phyloP scores from a whole-genome alignment of 2,888 invertebrate genomes.

The Drosophila limbata region DNA sequence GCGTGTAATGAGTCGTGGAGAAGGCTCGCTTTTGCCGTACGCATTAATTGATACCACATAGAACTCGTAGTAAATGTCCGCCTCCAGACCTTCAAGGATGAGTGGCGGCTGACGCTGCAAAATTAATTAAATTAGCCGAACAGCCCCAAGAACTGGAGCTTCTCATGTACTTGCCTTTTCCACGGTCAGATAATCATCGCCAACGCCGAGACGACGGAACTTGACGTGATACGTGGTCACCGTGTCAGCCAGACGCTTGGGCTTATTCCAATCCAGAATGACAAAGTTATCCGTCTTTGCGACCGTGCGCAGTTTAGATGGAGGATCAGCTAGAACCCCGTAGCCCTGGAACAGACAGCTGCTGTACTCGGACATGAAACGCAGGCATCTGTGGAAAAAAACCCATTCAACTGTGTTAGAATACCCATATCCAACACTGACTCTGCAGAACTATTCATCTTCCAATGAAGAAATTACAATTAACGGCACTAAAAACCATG shows the following conservation, averaged over 20 bases:
- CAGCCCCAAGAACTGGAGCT: constrained; percentile 9
- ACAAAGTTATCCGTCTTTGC: constrained; percentile 92
- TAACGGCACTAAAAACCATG: no score
- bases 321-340: constrained; percentile 92
- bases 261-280: constrained; percentile 92
- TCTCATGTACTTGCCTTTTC: constrained; percentile 85
- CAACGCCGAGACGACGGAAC: constrained; percentile 87
- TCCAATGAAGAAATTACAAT: neutral
- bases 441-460: neutral
- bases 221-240: constrained; percentile 89
- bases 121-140: constrained; percentile 71
- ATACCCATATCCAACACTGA: neutral
- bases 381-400: constrained; percentile 88
- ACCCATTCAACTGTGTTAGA: neutral
- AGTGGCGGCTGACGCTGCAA: constrained; percentile 88
- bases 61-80: constrained; percentile 92
- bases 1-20: constrained; percentile 91
- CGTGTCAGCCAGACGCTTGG: constrained; percentile 90
- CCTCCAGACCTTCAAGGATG: constrained; percentile 90
- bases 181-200: constrained; percentile 87
- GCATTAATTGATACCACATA: constrained; percentile 92
- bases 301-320: constrained; percentile 89
- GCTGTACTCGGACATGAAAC: constrained; percentile 92
- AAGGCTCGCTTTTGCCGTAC: constrained; percentile 92
- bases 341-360: constrained; percentile 94